Conservation (phyloP, 2,888 invertebrate species). For the Exocentrus adspersus region DNA sequence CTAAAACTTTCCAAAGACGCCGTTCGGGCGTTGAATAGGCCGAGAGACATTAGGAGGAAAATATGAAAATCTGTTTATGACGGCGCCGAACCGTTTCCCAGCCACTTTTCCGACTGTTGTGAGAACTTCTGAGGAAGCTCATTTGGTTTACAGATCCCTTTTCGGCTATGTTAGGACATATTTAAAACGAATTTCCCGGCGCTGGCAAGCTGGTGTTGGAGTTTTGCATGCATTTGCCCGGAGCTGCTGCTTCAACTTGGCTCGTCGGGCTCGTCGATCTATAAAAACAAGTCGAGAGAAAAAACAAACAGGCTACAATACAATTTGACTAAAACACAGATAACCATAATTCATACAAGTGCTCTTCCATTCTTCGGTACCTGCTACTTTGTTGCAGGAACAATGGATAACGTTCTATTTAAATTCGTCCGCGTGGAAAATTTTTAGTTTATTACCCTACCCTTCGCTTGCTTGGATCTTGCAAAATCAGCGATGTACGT, state of each 20-base stretch:
- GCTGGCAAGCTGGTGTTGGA: not conserved
- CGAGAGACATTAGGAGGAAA: conserved; percentile 23
- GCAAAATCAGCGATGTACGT: too few species aligned
- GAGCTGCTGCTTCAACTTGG: too few species aligned
- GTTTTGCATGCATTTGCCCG: not conserved
- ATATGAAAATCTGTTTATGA: conserved; percentile 28
- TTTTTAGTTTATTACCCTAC: not conserved
- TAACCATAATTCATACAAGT: too few species aligned
- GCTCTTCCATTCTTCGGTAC: too few species aligned
- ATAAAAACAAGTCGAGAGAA: too few species aligned
- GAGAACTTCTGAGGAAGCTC: conserved; percentile 17
- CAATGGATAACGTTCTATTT: too few species aligned
- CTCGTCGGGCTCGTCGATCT: too few species aligned
- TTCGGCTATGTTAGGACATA: conserved; percentile 15
- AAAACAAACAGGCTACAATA: too few species aligned
- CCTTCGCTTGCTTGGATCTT: not conserved
- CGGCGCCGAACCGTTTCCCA: conserved; percentile 15
- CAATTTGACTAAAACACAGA: too few species aligned
- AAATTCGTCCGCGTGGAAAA: too few species aligned
- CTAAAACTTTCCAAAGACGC: conserved; percentile 17
- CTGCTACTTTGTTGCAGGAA: too few species aligned
- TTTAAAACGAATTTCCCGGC: conserved; percentile 15
- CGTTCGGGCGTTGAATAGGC: conserved; percentile 18
- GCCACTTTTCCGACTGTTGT: conserved; percentile 12
- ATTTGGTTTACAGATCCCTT: conserved; percentile 21